Evolutionary conservation across 92 coral and sea anemone species (phyloP).

Genomic region (Epizoanthus fatuus): DNA sequence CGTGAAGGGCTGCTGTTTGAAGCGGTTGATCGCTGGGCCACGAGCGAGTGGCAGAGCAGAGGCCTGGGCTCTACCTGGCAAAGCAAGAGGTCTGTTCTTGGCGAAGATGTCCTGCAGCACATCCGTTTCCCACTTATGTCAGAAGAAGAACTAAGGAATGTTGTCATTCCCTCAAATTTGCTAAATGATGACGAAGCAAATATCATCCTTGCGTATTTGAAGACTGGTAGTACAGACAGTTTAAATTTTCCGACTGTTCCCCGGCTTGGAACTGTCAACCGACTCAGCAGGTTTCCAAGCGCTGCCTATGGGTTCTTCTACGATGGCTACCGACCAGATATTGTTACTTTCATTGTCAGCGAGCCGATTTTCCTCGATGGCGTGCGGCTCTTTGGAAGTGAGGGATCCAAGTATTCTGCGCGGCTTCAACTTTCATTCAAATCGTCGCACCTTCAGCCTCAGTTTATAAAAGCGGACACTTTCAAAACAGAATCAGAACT

Average conservation of each 20-base stretch:
- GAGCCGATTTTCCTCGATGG: conserved; percentile 73
- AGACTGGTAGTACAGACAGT: conserved; percentile 44
- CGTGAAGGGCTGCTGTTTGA: conserved; percentile 76
- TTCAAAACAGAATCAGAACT: conserved; percentile 56
- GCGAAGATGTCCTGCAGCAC: conserved; percentile 46
- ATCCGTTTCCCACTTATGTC: conserved; percentile 90
- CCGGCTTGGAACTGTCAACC: conserved; percentile 61
- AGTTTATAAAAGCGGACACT: conserved; percentile 6
- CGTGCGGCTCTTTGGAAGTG: conserved; percentile 81
- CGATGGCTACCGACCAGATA: conserved; percentile 83
- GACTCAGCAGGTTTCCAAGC: conserved; percentile 49
- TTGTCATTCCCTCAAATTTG: conserved; percentile 71
- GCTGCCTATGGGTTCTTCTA: conserved; percentile 75
- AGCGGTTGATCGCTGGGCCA: conserved; percentile 78
- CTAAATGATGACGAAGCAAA: conserved; percentile 74
- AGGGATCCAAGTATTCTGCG: conserved; percentile 73
- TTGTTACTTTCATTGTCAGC: conserved; percentile 71
- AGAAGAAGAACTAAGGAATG: conserved; percentile 63
- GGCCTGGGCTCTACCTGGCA: conserved; percentile 28
- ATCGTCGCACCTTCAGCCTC: conserved; percentile 2
- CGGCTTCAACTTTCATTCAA: conserved; percentile 10
- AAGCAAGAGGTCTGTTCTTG: conserved; percentile 37
- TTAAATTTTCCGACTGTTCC: conserved; percentile 59
- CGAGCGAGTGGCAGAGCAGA: not conserved
- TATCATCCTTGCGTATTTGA: conserved; percentile 61